Base-by-base conservation (phyloP, 2,888 invertebrate genomes). In the Orchesellides sinensis region DNA sequence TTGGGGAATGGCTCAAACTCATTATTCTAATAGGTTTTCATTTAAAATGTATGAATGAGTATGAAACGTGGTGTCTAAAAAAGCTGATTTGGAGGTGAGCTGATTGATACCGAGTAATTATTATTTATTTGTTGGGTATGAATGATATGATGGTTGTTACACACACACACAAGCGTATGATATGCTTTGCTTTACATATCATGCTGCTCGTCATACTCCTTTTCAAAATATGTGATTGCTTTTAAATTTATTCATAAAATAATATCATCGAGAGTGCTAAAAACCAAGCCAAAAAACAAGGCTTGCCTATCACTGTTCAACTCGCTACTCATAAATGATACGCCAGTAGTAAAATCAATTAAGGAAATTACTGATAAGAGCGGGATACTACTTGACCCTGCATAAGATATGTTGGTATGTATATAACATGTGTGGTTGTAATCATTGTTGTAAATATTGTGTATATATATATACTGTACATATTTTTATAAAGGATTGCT, bases 291-390 rank as follows among this genome's bases (percentile, higher is more conserved):
- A 40, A 40, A 40, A 40, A 40, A 40, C 21, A 54, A 25, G 54
- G 54, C 54, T 54, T 25, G 54, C 25, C 49, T 49, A 19, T 21
- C 23, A 23, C 25, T 54, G 54, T 25, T 54, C 54, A 54, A 54
- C 21, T 54, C 54, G 1, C 5, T 25, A 25, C 23, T 54, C 25
- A 54, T 54, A 54, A 54, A 54, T 54, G 54, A 54, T 54, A 54
- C 25, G 54, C 54, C 54, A 54, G 54, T 12, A 54, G 54, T 54
- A 29, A 63, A 63, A 63, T 63, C 63, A 63, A 63, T 63, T 63
- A 63, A 63, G 63, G 40, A 63, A 63, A 63, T 63, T 63, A 40
- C 63, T 63, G 63, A 63, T 63, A 63, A 63, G 35, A 63, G 63
- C 63, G 32, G 19, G 19, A 32, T 63, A 10, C 40, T 8, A 59